Evolutionary conservation across 2,797 vertebrate species (phyloP), one percentile per base, ranked within the genome.

Genomic region (Coracias cyanogaster): DNA sequence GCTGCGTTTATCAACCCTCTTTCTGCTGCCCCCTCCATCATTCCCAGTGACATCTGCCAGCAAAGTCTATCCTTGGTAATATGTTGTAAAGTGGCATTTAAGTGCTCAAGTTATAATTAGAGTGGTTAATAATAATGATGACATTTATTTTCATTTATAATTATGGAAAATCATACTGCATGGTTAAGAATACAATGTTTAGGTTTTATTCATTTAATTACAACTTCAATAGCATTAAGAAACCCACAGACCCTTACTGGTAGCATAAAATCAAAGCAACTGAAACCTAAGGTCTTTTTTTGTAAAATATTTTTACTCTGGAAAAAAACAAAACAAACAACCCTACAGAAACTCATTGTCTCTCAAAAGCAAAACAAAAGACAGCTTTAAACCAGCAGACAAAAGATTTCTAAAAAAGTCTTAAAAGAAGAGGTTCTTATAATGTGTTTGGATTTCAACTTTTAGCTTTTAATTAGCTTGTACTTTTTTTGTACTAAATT

Each of bases 381-480:
- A 22, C 12, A 76, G 7, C 28, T 94, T 73, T 71, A 62, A 80
- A 45, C 41, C 8, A 66, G 33, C 45, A 41, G 20, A 7, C n/a
- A 43, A 49, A 18, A 66, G 41, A 52, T n/a, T 25, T 22, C 25
- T 7, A 25, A 67, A 52, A 35, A 41, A 28, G 3, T 48, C 7
- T 51, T 65, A 46, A 25, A 76, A 61, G 72, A 58, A 72, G 65
- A 19, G 6, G 9, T 37, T 11, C 71, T 89, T 60, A 10, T 20
- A 74, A 31, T 60, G 17, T 82, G 43, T 65, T 82, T 93, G 55
- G 1, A 5, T 61, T 95, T 96, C 12, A 7, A 80, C 7, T 67
- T 96, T 87, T 93, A 89, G 70, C 65, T 97, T 96, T 95, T 94
- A 95, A 94, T 96, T 96, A 90, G 39, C 35, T 87, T 43, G 41